These are phyloP conservation scores for Zeuzera pyrina DNA, from an alignment of 2,888 invertebrate species.

Conservation along the genomic window DNA sequence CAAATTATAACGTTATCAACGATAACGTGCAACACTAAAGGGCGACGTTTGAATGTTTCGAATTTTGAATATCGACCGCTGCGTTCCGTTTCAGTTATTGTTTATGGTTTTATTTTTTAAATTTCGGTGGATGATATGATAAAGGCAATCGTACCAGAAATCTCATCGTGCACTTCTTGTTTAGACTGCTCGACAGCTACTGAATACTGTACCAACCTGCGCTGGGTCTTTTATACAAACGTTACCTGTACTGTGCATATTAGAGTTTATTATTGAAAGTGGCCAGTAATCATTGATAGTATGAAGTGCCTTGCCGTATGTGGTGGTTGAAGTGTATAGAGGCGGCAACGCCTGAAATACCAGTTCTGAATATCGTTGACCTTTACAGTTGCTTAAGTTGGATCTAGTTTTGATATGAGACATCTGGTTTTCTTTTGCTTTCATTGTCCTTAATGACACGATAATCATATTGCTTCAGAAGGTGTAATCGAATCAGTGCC, in stretches of 20 bases:
- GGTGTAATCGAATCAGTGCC: too few species aligned
- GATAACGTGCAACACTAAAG: too few species aligned
- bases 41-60: slow-evolving; percentile 6
- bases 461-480: too few species aligned
- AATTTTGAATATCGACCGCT: slow-evolving; percentile 3
- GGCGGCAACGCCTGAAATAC: slow-evolving; percentile 1
- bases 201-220: slow-evolving; percentile 43
- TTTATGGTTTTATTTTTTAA: slow-evolving; percentile 12
- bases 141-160: slow-evolving; percentile 54
- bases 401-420: too few species aligned
- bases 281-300: slow-evolving; percentile 25
- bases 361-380: too few species aligned
- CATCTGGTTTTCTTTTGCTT: too few species aligned
- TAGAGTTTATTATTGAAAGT: slow-evolving; percentile 41
- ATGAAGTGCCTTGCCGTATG: not conserved
- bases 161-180: slow-evolving; percentile 69
- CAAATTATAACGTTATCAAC: too few species aligned
- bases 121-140: slow-evolving; percentile 10
- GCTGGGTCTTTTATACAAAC: slow-evolving; percentile 51
- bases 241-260: slow-evolving; percentile 26
- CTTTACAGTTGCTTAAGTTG: too few species aligned
- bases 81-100: slow-evolving; percentile 14
- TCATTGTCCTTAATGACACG: too few species aligned
- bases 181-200: slow-evolving; percentile 68
- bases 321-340: slow-evolving; percentile 1